Conservation (phyloP, 1,140 invertebrate genomes). For the Dreissena polymorpha region DNA sequence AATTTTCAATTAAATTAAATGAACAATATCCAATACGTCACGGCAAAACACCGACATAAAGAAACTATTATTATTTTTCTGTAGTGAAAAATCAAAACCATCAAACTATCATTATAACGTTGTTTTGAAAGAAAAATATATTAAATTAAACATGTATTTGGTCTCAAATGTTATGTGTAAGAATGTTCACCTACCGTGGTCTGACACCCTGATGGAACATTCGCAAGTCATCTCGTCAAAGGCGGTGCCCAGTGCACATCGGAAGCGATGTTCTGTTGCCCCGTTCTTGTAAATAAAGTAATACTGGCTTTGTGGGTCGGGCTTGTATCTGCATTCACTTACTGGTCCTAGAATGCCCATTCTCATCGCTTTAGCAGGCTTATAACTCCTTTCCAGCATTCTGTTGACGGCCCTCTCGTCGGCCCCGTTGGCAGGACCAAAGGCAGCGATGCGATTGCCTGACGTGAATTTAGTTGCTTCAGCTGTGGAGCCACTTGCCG, state of each 20-base stretch:
- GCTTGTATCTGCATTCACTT: constrained; percentile 25
- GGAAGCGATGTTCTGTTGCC: constrained; percentile 27
- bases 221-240: constrained; percentile 45
- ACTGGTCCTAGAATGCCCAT: constrained; percentile 22
- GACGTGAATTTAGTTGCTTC: constrained; percentile 31
- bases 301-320: constrained; percentile 31
- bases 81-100: no score
- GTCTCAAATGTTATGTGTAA: no score
- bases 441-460: constrained; percentile 29
- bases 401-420: not conserved
- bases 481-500: not conserved
- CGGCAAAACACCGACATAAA: no score
- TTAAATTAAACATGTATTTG: no score
- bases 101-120: no score
- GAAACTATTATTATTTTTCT: no score
- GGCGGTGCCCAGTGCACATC: constrained; percentile 41
- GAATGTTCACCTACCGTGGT: constrained; percentile 7
- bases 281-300: constrained; percentile 31
- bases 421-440: constrained; percentile 21
- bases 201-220: constrained; percentile 43
- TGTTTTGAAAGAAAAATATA: no score
- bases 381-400: not conserved
- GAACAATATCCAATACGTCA: no score
- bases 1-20: no score
- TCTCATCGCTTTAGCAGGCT: constrained; percentile 11